Evolutionary conservation across 1,140 invertebrate species (phyloP), one percentile per base, ranked within the genome.

Genomic region (Drepana arcuata): DNA sequence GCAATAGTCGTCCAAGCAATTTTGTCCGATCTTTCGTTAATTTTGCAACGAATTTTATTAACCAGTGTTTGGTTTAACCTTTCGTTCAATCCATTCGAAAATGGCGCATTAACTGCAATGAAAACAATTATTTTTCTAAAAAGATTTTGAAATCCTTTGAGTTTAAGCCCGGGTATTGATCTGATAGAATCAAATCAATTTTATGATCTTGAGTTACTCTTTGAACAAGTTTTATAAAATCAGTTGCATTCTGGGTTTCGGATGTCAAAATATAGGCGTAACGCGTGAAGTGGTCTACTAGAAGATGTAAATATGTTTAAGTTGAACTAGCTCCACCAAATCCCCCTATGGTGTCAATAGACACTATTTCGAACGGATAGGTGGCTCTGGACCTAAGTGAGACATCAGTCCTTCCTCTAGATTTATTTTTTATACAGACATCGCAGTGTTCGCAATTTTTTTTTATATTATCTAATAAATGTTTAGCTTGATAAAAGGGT

Each of bases 91-190:
- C n/a, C n/a, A n/a, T n/a, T n/a, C n/a, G n/a, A n/a, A n/a, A n/a
- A n/a, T 34, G 38, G 15, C 34, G 29, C 14, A 29, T 34, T 23
- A 12, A 41, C 38, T 16, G 38, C 38, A 12, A 31, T 41, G 15
- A 34, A 38, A 30, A 30, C 31, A 30, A 16, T 31, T 12, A 4
- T 38, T 38, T 21, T 30, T 38, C 11, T 30, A 16, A 31, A 31
- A 38, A 23, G 16, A 9, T 14, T 30, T 38, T 38, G 24, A 45
- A 45, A 33, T 45, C 35, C 24, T 34, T 38, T 2, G 41, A 43
- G 33, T 43, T 43, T 27, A 43, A 33, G 5, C 34, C 41, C 12
- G 42, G 42, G 16, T 45, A 45, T 34, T 45, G 42, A 29, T 42
- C 40, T 11, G 33, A 28, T 16, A 42, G 21, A 25, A 31, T 29